Evolutionary conservation across 2,888 invertebrate species (phyloP), one percentile per base, ranked within the genome.

Genomic region (Crocallis elinguaria): DNA sequence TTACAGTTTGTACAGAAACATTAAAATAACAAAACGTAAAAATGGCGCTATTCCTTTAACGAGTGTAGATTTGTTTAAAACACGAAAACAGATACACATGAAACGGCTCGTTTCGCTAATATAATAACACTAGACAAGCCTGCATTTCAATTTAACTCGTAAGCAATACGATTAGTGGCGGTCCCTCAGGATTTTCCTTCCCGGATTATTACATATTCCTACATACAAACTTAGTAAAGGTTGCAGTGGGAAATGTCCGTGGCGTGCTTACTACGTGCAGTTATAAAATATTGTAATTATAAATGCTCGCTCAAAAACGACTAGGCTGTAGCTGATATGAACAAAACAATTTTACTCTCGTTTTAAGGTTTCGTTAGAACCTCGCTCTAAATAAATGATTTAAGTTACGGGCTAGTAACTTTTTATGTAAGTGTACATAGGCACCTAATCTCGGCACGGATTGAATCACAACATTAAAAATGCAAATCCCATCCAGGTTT

Each of bases 391-490:
- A 79, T 79, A 79, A 80, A 77, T 68, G 53, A 82, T 77, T 55
- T 62, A 75, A 79, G 69, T 73, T 77, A 80, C 71, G 64, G 62
- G 64, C 73, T 75, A 77, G 73, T 84, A 77, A 82, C 73, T 80
- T 85, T 86, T 84, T 81, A 86, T 79, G 79, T 72, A 77, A 75
- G 65, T 75, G 73, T 73, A 73, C 54, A 64, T 67, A 62, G 60
- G 54, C 54, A 41, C 61, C 69, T 75, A 77, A 77, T 79, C 71
- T 70, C 66, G 62, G 69, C 64, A 76, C 71, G 74, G 77, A 77
- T 77, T 73, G 77, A 78, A 84, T 76, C 73, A 73, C 62, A 71
- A 55, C 74, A 76, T 86, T 72, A 84, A 88, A 84, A 81, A 86
- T 89, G 79, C 76, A 86, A 79, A 78, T 76, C 66, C 73, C 70